Base-by-base conservation (phyloP, 2,888 invertebrate species). In the Hesperia comma region DNA sequence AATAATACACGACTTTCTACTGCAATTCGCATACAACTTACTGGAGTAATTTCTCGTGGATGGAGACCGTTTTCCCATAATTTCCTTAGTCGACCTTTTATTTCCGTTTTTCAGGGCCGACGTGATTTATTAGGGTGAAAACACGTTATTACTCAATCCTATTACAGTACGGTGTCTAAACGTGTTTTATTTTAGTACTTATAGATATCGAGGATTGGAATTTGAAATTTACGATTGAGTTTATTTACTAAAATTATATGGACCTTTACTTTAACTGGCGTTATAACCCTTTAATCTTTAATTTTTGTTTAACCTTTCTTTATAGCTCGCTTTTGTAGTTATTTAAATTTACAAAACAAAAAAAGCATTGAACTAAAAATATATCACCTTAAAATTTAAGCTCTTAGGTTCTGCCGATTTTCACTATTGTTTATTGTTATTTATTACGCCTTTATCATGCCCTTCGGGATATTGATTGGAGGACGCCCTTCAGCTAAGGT, bases 401-500 rank as follows among this genome's bases (percentile, higher is more conserved):
- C 37, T 2, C 37, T 7, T 37, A 8, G 37, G 37, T 37, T 8
- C 10, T 10, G 10, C 2, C 37, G 8, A 17, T 8, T 5, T 7
- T 46, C 6, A 17, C 10, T 10, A 49, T 21, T 49, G 51, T 60
- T 43, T 60, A 40, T 21, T 26, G 5, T 26, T 26, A 26, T 26
- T 26, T 26, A 26, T 26, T 5, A 26, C 26, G 26, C 33, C n/a
- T 12, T 6, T 32, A 32, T 56, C 10, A 49, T 66, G 64, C 54
- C 61, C 61, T 67, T 67, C 54, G 37, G 46, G 12, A 1, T 67
- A 67, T 67, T 67, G 66, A 67, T 67, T 61, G 61, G 66, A 33
- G 26, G 41, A 66, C 53, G 60, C 43, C 66, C 66, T 67, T 67
- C 66, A 67, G 40, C 66, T 49, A 21, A 67, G 61, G 61, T 61